Conservation (phyloP, 2,113 vertebrate species). For the Fukomys damarensis region DNA sequence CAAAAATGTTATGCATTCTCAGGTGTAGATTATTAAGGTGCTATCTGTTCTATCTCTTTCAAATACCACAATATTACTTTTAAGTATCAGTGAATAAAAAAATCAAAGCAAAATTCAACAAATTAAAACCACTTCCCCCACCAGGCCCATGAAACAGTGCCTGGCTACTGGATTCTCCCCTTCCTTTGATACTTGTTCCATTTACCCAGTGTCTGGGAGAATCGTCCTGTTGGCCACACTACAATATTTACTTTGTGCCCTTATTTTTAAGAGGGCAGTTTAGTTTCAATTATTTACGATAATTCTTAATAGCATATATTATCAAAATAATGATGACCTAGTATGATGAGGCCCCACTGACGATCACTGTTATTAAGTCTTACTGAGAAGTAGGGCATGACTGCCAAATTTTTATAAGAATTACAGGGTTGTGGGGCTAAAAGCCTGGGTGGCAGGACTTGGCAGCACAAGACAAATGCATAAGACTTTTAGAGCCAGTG, state of each 20-base stretch:
- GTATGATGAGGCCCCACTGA: slow-evolving; percentile 43
- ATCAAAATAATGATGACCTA: slow-evolving; percentile 68
- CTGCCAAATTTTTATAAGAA: slow-evolving; percentile 59
- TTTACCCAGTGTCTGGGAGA: not conserved
- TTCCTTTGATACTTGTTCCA: not conserved
- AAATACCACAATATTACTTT: not conserved
- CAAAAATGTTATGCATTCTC: not conserved
- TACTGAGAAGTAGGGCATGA: slow-evolving; percentile 55
- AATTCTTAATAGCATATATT: slow-evolving; percentile 75
- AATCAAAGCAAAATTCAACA: not conserved
- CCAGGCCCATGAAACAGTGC: not conserved
- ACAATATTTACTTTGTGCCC: not conserved
- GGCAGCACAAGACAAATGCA: not conserved
- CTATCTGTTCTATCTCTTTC: not conserved
- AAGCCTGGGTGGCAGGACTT: slow-evolving; percentile 6
- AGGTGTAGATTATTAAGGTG: not conserved
- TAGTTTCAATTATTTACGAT: slow-evolving; percentile 74
- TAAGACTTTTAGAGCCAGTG: not conserved
- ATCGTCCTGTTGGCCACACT: not conserved
- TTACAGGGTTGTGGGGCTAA: slow-evolving; percentile 4
- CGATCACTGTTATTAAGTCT: slow-evolving; percentile 74
- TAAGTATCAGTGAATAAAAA: slow-evolving; percentile 13
- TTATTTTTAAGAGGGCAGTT: slow-evolving; percentile 69
- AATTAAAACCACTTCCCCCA: not conserved
- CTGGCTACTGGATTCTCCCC: not conserved